These are phyloP conservation scores for Melinaea marsaeus DNA, from an alignment of 2,888 invertebrate species.

Conservation along the genomic window DNA sequence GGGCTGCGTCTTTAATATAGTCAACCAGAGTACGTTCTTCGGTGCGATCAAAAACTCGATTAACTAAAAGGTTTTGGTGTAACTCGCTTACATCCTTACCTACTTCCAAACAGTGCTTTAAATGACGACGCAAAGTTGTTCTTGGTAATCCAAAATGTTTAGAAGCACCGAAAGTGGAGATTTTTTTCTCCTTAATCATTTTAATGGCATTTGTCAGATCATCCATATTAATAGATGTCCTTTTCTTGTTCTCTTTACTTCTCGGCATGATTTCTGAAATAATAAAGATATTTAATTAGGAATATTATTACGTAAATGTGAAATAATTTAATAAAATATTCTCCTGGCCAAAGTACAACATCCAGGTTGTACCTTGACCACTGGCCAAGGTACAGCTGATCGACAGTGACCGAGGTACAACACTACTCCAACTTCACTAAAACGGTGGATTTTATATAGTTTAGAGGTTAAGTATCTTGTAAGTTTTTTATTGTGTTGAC, in stretches of 20 bases:
- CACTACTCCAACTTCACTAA: constrained; percentile 8
- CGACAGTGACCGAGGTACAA: constrained; percentile 18
- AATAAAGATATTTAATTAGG: constrained; percentile 1
- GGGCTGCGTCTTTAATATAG: constrained; percentile 12
- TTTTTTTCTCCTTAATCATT: constrained; percentile 26
- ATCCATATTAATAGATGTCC: constrained; percentile 21
- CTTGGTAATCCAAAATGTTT: constrained; percentile 28
- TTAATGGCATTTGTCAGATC: constrained; percentile 24
- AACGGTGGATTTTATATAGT: constrained; percentile 11
- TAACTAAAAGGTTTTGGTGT: constrained; percentile 20
- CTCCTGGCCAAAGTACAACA: constrained; percentile 1
- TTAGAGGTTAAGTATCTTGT: constrained; percentile 6
- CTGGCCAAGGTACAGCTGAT: constrained; percentile 4
- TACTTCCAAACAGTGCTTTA: constrained; percentile 23
- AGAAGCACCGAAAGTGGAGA: constrained; percentile 26
- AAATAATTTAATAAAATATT: too few species aligned
- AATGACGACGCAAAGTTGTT: constrained; percentile 25
- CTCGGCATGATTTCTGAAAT: constrained; percentile 13
- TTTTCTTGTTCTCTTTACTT: constrained; percentile 15
- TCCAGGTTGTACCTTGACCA: neutral
- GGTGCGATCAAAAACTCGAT: constrained; percentile 11
- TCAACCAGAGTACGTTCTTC: constrained; percentile 7
- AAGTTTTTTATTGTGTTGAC: constrained; percentile 15
- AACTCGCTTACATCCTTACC: constrained; percentile 28
- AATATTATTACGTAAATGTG: neutral